phyloP scores from a whole-genome alignment of 1,140 invertebrate species.

The Paralvinella palmiformis region DNA sequence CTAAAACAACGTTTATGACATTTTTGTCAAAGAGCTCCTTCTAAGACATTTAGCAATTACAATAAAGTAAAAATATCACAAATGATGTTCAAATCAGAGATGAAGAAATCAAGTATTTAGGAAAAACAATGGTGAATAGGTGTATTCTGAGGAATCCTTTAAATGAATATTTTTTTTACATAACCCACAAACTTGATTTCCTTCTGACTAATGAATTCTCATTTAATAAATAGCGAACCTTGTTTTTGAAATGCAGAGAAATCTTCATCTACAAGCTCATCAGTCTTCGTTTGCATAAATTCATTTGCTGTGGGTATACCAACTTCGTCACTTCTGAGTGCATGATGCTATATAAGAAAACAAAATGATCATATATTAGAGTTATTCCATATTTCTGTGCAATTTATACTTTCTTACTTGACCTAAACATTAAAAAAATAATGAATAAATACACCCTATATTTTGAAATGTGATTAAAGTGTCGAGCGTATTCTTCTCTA shows the following conservation, averaged over 20 bases:
- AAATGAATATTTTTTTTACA: neutral
- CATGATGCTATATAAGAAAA: neutral
- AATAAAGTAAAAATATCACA: no score
- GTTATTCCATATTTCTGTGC: neutral
- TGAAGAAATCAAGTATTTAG: neutral
- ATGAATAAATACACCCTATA: neutral
- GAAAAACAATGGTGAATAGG: neutral
- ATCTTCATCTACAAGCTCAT: no score
- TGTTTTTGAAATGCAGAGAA: neutral
- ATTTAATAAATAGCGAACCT: neutral
- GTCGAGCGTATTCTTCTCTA: neutral
- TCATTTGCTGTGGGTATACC: neutral
- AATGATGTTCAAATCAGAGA: no score
- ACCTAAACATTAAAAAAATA: neutral
- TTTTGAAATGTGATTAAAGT: neutral
- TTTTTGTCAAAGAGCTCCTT: no score
- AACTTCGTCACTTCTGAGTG: neutral
- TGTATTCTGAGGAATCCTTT: neutral
- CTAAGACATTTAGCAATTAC: no score
- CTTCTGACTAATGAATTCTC: neutral
- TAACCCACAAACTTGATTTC: neutral
- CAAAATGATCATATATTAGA: neutral
- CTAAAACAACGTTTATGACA: no score
- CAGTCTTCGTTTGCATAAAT: neutral
- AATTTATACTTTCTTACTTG: neutral